Percentiles rank a stretch among this genome's conserved stretches.
Evolutionary conservation across 2,113 vertebrate genomes (phyloP).

Genomic region (Rhizomys pruinosus): DNA sequence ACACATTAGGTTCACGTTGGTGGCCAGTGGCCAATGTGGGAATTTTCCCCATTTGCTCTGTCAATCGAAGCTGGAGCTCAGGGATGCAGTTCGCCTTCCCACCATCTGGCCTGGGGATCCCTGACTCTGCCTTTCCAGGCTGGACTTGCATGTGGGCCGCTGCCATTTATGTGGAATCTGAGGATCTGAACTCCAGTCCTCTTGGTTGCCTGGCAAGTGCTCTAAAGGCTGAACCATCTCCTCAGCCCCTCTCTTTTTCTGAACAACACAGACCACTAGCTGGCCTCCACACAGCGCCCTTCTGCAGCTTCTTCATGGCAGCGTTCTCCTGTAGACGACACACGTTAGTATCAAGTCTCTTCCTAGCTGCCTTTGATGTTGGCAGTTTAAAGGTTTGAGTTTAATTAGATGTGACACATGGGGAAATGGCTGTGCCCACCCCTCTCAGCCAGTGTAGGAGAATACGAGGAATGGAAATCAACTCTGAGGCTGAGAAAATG

Average conservation of each 20-base stretch:
- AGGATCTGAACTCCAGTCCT: background rate
- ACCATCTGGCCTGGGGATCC: background rate
- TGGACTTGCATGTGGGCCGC: background rate
- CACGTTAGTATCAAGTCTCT: background rate
- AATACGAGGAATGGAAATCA: background rate
- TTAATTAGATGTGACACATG: background rate
- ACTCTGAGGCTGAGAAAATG: background rate
- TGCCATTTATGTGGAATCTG: background rate
- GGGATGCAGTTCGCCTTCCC: too few species aligned
- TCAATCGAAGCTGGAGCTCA: too few species aligned
- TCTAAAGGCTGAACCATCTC: background rate
- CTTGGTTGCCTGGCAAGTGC: background rate
- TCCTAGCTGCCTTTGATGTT: background rate
- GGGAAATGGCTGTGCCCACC: background rate
- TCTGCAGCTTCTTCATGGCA: fast-evolving
- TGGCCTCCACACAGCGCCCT: fast-evolving
- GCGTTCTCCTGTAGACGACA: background rate
- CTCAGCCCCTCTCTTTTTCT: background rate
- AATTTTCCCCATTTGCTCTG: too few species aligned
- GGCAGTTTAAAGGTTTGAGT: background rate
- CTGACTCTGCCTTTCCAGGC: background rate
- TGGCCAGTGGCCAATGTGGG: too few species aligned
- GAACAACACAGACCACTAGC: fast-evolving
- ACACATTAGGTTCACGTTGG: too few species aligned
- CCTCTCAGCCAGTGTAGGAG: background rate